phyloP scores from a whole-genome alignment of 2,113 vertebrate genomes.

The Columbina picui region DNA sequence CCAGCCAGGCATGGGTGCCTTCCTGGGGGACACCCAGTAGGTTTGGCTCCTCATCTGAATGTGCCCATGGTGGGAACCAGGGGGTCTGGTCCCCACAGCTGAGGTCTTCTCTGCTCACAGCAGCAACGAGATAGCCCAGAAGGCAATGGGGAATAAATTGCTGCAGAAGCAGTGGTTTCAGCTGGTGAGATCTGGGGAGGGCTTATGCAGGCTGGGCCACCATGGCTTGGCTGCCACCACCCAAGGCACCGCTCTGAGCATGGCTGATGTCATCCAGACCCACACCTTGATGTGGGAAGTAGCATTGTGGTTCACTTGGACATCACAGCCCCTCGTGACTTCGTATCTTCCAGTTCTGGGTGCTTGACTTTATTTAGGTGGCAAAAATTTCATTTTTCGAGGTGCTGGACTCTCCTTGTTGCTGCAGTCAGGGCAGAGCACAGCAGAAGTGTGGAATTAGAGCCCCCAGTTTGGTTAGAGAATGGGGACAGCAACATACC shows the following conservation, averaged over 20 bases:
- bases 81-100: background rate
- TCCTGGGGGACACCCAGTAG: background rate
- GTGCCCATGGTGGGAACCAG: background rate
- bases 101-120: background rate
- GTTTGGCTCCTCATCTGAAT: background rate
- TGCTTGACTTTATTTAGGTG: background rate
- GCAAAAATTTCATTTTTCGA: background rate
- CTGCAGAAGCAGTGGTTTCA: background rate
- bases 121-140: background rate
- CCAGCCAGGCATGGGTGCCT: rapidly evolving
- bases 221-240: background rate
- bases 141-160: background rate
- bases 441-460: background rate
- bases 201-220: background rate
- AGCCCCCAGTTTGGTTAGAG: background rate
- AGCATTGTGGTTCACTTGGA: background rate
- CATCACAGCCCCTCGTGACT: background rate
- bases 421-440: background rate
- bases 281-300: too few relatives aligned
- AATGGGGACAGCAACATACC: background rate
- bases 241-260: background rate
- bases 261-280: background rate
- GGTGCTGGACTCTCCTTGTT: background rate
- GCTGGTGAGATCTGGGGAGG: background rate
- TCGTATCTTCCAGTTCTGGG: background rate